Evolutionary conservation across 2,888 invertebrate genomes (phyloP), one percentile per base, ranked within the genome.

Genomic region (Ennomos quercinarius): DNA sequence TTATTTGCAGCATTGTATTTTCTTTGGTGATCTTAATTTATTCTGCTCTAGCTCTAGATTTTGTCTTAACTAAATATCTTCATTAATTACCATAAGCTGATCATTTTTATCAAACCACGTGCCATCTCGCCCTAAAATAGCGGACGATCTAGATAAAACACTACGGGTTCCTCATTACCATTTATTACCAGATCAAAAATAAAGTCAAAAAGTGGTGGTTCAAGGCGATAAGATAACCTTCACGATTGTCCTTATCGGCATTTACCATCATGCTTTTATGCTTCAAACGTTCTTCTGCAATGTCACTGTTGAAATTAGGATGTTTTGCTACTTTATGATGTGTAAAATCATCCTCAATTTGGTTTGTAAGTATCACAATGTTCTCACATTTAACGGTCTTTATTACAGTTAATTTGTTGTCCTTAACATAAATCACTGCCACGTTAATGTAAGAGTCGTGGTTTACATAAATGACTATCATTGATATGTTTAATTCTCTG

Each of bases 161-260:
- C 76, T 78, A 80, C 78, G 78, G 77, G 77, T 78, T 72, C 68
- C 72, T 73, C 74, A 81, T 87, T 83, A 82, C 77, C 80, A 83
- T 85, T 72, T 78, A 77, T 82, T 81, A 80, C 73, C 72, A 70
- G 78, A 76, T 81, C 76, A 78, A 79, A 82, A 80, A 79, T 82
- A 80, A 77, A 73, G 79, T 77, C 77, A 81, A 86, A 78, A 87
- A 81, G 77, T 78, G 73, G 73, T 73, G 76, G 89, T 90, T 90
- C 88, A 91, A 90, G 91, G 90, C 68, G 74, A 70, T 64, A 61
- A 80, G 89, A 89, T 90, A 85, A 86, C 91, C 91, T 91, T 81
- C 82, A 68, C 72, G 88, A 86, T 87, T 85, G 78, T 82, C 81
- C 80, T 84, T 88, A 88, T 89, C 86, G 56, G 68, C 70, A 69